A percentile compares a stretch with the other conserved stretches of the same genome.
These are phyloP conservation scores for Artibeus jamaicensis DNA, from an alignment of 2,797 vertebrate genomes.

Conservation along the genomic window DNA sequence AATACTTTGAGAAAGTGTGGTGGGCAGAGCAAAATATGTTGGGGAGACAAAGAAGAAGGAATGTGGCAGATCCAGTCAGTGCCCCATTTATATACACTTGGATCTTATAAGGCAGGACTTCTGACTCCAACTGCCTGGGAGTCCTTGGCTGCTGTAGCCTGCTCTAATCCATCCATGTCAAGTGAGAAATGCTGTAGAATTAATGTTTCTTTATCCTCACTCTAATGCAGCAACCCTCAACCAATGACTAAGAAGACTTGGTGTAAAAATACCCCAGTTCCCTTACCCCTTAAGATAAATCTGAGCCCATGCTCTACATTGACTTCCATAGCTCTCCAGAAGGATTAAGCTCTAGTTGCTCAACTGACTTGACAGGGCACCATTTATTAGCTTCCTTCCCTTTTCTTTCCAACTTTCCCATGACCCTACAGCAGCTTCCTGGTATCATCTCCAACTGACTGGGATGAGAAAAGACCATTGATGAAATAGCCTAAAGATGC, in stretches of 20 bases:
- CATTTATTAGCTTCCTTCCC: background rate
- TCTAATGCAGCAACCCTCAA: background rate
- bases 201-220: background rate
- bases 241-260: background rate
- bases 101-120: background rate
- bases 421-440: background rate
- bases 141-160: background rate
- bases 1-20: background rate
- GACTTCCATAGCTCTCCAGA: background rate
- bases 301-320: background rate
- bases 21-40: background rate
- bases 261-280: background rate
- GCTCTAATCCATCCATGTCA: background rate
- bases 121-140: background rate
- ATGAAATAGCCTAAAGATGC: background rate
- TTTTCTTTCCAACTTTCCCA: constrained; percentile 28
- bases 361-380: background rate
- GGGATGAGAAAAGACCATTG: background rate
- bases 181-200: background rate
- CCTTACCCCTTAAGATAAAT: background rate
- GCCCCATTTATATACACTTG: background rate
- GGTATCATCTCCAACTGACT: background rate
- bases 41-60: background rate
- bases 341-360: background rate
- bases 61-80: background rate